A percentile compares a stretch with the other conserved stretches of the same genome.
phyloP scores from a whole-genome alignment of 1,140 invertebrate genomes.

The Lycorma delicatula region DNA sequence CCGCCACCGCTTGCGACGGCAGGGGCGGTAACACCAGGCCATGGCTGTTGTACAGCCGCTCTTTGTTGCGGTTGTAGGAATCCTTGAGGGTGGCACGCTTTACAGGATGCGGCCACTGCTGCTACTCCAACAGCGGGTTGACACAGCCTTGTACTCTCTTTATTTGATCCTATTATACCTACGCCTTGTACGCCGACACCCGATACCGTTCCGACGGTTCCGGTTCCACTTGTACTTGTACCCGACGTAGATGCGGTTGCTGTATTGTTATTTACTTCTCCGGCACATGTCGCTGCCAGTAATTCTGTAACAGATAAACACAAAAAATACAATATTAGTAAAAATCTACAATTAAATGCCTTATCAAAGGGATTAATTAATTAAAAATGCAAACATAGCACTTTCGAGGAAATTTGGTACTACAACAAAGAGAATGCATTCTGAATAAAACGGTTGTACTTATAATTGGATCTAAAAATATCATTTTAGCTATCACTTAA shows the following conservation, averaged over 20 bases:
- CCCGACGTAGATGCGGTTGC: too few species aligned
- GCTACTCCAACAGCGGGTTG: conserved; percentile 17
- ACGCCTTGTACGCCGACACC: background rate
- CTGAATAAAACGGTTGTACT: too few species aligned
- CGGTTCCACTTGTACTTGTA: background rate
- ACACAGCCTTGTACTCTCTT: background rate
- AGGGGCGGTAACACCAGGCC: conserved; percentile 16
- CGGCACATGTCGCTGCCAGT: conserved; percentile 11
- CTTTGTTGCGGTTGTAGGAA: conserved; percentile 16
- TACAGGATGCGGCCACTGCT: conserved; percentile 13
- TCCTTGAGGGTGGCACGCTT: conserved; percentile 14
- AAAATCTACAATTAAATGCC: too few species aligned
- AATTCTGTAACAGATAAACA: conserved; percentile 8
- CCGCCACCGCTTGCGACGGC: conserved; percentile 4
- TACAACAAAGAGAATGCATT: too few species aligned
- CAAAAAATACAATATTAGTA: too few species aligned
- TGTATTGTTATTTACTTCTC: conserved; percentile 19
- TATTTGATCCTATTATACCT: background rate
- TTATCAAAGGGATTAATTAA: too few species aligned
- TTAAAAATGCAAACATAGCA: too few species aligned
- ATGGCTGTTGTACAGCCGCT: conserved; percentile 13
- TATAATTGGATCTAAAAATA: too few species aligned
- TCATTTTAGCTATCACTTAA: too few species aligned
- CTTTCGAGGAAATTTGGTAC: too few species aligned
- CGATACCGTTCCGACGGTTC: background rate